Evolutionary conservation across 37 sponge, comb jelly and placozoan species (phyloP), one percentile per base, ranked within the genome.

Genomic region (Ianthella basta): DNA sequence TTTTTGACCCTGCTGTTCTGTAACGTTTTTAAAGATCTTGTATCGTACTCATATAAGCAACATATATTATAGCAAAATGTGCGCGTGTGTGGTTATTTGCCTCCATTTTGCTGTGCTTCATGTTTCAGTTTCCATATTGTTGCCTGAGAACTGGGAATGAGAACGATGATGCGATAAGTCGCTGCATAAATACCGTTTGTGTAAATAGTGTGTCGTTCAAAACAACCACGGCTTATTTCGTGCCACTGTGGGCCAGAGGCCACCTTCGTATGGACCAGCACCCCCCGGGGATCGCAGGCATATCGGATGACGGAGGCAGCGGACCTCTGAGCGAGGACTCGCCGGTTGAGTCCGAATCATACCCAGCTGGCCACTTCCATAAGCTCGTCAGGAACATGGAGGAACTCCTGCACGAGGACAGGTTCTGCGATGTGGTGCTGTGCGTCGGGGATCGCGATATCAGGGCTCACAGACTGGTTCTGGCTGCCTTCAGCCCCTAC

Each of bases 401-500:
- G 36, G 68, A 41, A 23, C 80, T 90, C 0, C 34, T 87, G 18
- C 61, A 53, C 19, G 74, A 90, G 72, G 60, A 55, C 72, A 83
- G 74, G 23, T 80, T 93, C 33, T 93, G 94, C 67, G 94, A 93
- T 40, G 94, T 93, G 6, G 78, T 81, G 0, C 73, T 93, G 4
- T 39, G 37, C 24, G 50, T 87, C 4, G 94, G 88, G 13, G 41
- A 74, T 13, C 41, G 50, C 35, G 61, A 72, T 38, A 90, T 95
- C 4, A 75, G 44, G 14, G 90, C 92, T 4, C 96, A 95, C 60
- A 83, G 88, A 0, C 64, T 95, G 30, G 91, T 95, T 6, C 82
- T 95, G 37, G 84, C 88, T 50, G 86, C 96, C 0, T 86, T 82
- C 60, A 95, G 96, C 55, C 72, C 66, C 35, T 95, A 92, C 65